A percentile compares a stretch with the other conserved stretches of the same genome.
These are phyloP conservation scores for Ceryle rudis DNA, from an alignment of 2,797 vertebrate genomes.

Conservation along the genomic window DNA sequence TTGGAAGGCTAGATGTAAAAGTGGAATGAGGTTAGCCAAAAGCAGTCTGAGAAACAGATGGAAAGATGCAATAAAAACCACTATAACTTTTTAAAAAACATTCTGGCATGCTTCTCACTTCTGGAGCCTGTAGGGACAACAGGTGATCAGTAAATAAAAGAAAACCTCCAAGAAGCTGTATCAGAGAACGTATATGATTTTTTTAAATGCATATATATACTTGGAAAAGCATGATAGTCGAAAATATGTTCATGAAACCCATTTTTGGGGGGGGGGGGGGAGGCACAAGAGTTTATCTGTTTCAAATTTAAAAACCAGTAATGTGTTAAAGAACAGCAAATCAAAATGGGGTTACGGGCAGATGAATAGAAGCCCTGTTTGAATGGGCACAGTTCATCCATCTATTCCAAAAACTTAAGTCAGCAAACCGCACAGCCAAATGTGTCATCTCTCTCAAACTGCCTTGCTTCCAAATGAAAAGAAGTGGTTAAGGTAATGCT, in stretches of 20 bases:
- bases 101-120: background rate
- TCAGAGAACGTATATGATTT: background rate
- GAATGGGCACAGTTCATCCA: background rate
- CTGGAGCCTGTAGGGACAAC: background rate
- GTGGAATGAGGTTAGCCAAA: background rate
- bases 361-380: background rate
- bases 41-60: background rate
- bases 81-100: background rate
- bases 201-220: background rate
- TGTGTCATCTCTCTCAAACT: background rate
- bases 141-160: background rate
- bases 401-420: background rate
- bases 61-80: background rate
- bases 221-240: background rate
- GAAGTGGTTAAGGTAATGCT: background rate
- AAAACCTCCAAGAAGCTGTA: background rate
- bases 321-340: background rate
- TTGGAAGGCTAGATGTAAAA: background rate
- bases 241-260: background rate
- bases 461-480: background rate
- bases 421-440: background rate
- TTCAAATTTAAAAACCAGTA: background rate
- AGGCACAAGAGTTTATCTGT: background rate
- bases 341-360: background rate
- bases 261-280: background rate